A percentile compares a stretch with the other conserved stretches of the same genome.
Evolutionary conservation across 2,797 vertebrate genomes (phyloP).

Genomic region (Rhadinocentrus ornatus): DNA sequence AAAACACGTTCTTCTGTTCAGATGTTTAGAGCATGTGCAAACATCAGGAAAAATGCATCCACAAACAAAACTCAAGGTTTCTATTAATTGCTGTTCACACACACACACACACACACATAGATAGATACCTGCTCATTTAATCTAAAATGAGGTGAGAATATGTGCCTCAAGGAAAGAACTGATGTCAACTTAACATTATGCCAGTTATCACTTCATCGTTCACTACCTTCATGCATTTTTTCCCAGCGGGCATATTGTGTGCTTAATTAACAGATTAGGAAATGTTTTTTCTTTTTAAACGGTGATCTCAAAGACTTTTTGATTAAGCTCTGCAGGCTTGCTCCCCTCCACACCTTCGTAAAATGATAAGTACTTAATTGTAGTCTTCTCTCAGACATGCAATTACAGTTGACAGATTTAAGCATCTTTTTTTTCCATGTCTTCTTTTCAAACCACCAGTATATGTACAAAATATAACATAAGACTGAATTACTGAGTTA

Average conservation of each 20-base stretch:
- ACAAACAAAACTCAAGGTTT: slow-evolving; percentile 17
- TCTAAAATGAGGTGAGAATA: slow-evolving; percentile 27
- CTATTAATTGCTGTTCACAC: background rate
- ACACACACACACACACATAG: too few species aligned
- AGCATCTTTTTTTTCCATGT: slow-evolving; percentile 39
- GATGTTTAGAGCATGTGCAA: slow-evolving; percentile 5
- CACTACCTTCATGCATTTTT: slow-evolving; percentile 18
- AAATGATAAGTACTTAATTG: slow-evolving; percentile 69
- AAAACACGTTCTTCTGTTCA: slow-evolving; percentile 24
- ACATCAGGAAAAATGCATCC: background rate
- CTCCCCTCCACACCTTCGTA: slow-evolving; percentile 60
- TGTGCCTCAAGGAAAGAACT: slow-evolving; percentile 47
- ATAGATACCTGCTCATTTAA: slow-evolving; percentile 39
- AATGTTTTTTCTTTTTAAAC: slow-evolving; percentile 37
- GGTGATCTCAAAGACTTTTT: slow-evolving; percentile 40
- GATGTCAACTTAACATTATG: slow-evolving; percentile 37
- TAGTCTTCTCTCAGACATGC: slow-evolving; percentile 61
- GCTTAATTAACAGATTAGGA: slow-evolving; percentile 59
- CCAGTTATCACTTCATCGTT: slow-evolving; percentile 46
- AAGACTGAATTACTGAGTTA: slow-evolving; percentile 1
- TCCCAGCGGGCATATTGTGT: slow-evolving; percentile 19
- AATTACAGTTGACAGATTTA: slow-evolving; percentile 65
- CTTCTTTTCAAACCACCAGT: slow-evolving; percentile 39
- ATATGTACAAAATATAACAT: slow-evolving; percentile 41
- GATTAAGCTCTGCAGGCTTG: slow-evolving; percentile 45